Evolutionary conservation across 1,140 invertebrate genomes (phyloP).

Genomic region (Drosophila sp.): DNA sequence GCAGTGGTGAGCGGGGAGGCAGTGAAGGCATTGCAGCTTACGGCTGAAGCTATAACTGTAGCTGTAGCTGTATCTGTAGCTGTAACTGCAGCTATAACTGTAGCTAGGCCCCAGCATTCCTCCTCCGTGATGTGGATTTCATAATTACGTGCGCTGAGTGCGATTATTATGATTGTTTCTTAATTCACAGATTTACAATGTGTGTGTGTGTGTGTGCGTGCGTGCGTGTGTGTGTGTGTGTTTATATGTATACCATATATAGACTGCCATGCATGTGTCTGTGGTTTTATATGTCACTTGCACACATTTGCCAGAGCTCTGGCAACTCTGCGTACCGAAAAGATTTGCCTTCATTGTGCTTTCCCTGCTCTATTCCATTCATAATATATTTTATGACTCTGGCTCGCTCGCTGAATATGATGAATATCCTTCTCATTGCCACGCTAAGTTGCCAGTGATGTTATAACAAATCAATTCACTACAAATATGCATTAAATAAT

Average conservation of each 20-base stretch:
- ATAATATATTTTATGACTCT: slow-evolving; percentile 12
- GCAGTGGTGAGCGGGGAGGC: not conserved
- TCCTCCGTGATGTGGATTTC: slow-evolving; percentile 51
- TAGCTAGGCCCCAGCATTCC: slow-evolving; percentile 39
- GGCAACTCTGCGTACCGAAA: not conserved
- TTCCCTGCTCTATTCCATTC: slow-evolving; percentile 14
- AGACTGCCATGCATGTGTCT: slow-evolving; percentile 3
- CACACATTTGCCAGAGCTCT: slow-evolving; percentile 10
- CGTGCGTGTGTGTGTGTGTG: slow-evolving; percentile 41
- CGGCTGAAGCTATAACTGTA: slow-evolving; percentile 24
- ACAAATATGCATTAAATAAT: not conserved
- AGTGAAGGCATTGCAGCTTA: slow-evolving; percentile 34
- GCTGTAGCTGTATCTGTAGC: slow-evolving; percentile 19
- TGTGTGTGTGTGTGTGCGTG: slow-evolving; percentile 37
- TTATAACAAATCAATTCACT: slow-evolving; percentile 4
- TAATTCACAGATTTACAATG: slow-evolving; percentile 66
- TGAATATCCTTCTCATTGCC: not conserved
- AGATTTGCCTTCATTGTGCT: slow-evolving; percentile 11
- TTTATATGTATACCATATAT: slow-evolving; percentile 4
- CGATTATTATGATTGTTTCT: slow-evolving; percentile 69
- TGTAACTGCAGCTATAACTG: slow-evolving; percentile 17
- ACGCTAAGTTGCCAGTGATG: not conserved
- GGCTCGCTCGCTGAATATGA: not conserved
- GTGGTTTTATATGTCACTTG: slow-evolving; percentile 20
- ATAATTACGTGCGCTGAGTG: slow-evolving; percentile 67